phyloP scores from a whole-genome alignment of 2,113 vertebrate genomes.

The Anolis sagrei region DNA sequence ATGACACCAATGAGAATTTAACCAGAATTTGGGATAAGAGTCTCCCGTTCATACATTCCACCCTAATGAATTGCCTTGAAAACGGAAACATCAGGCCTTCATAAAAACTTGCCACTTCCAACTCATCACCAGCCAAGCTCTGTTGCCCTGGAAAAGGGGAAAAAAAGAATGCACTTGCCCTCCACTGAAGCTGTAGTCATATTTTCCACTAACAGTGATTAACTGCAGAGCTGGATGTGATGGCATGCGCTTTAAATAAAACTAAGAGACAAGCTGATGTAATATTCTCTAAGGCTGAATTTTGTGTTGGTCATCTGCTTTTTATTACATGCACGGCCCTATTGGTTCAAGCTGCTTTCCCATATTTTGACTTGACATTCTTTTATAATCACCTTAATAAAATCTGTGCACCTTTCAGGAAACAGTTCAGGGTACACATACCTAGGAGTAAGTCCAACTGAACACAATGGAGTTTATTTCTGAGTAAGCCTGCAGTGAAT shows the following conservation, averaged over 20 bases:
- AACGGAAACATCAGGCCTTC: slow-evolving; percentile 45
- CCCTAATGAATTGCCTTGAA: neutral
- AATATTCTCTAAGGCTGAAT: slow-evolving; percentile 57
- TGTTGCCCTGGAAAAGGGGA: slow-evolving; percentile 51
- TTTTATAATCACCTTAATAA: slow-evolving; percentile 16
- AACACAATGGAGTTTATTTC: neutral
- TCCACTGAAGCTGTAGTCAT: slow-evolving; percentile 66
- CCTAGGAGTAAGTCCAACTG: neutral
- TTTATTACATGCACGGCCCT: neutral
- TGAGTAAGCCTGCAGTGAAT: neutral
- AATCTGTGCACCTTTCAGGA: slow-evolving; percentile 11
- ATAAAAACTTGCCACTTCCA: slow-evolving; percentile 56
- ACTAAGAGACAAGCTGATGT: slow-evolving; percentile 67
- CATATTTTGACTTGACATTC: slow-evolving; percentile 30
- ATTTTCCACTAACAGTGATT: slow-evolving; percentile 72
- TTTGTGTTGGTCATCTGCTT: slow-evolving; percentile 27
- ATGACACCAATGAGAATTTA: too few relatives aligned
- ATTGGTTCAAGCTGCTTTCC: slow-evolving; percentile 24
- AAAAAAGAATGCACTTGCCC: slow-evolving; percentile 58
- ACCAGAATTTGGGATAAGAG: neutral
- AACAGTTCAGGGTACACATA: neutral
- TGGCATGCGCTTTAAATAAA: slow-evolving; percentile 75
- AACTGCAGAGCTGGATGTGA: slow-evolving; percentile 65
- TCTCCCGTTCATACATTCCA: neutral
- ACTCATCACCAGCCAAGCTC: slow-evolving; percentile 53